These are phyloP conservation scores for Escarpia spicata DNA, from an alignment of 2,888 invertebrate genomes.

Conservation along the genomic window DNA sequence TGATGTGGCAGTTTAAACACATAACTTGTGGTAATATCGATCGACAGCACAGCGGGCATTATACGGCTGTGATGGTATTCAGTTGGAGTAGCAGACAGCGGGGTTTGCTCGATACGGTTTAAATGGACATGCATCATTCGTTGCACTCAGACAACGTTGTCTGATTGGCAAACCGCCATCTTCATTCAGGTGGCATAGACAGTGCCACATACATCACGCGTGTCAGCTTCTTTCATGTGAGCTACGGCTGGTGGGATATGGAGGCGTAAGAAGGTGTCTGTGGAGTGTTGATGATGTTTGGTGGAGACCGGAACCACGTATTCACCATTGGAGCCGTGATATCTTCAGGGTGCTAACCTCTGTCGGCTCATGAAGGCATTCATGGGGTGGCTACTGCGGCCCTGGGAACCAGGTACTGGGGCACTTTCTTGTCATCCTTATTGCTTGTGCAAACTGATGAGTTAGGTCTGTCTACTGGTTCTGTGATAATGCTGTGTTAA, in stretches of 20 bases:
- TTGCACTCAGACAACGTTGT: not conserved
- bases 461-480: not conserved
- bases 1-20: not conserved
- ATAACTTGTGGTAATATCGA: not conserved
- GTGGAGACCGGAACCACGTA: not conserved
- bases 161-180: not conserved
- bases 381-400: conserved; percentile 16
- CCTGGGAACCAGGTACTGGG: not conserved
- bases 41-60: not conserved
- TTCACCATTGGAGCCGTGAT: not conserved
- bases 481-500: not conserved
- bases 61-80: not conserved
- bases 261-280: not conserved
- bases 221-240: not conserved
- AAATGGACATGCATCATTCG: not conserved
- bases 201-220: not conserved
- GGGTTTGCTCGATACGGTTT: not conserved
- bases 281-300: conserved; percentile 8
- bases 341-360: not conserved
- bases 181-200: not conserved
- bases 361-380: not conserved
- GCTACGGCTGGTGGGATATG: not conserved
- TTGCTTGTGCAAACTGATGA: not conserved
- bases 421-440: not conserved
- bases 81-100: not conserved